Evolutionary conservation across 2,797 vertebrate species (phyloP), one percentile per base, ranked within the genome.

Genomic region (Bucorvus abyssinicus): DNA sequence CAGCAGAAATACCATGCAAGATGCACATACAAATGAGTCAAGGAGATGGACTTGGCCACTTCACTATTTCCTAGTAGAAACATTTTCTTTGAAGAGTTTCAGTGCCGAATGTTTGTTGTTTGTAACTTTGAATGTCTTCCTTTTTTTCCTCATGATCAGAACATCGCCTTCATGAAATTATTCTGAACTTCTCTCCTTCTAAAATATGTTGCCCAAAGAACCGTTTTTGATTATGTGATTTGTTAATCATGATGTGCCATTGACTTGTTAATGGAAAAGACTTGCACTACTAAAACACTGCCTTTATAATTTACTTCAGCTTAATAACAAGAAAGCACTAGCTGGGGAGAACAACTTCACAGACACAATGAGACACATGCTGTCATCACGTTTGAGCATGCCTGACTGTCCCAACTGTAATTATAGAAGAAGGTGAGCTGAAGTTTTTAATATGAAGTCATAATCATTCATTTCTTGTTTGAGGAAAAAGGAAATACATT

Each of bases 351-450:
- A 98, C 97, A 99, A 98, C 97, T 99, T 99, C 97, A 99, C 99
- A 74, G 99, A 99, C 91, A 99, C 99, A 42, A 98, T 99, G 98
- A 99, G 99, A 94, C 98, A 99, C 87, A 98, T 99, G 98, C 97
- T 99, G 63, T 99, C 99, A 14, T 99, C 99, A 90, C 98, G 99
- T 69, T 98, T 99, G 93, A 99, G 98, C 95, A 98, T 99, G 97
- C 98, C 99, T 55, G 99, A 99, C 98, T 99, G 99, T 98, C 99
- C 99, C 95, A 99, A 99, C 98, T 99, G 99, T 97, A 99, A 99
- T 98, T 99, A 99, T 94, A 98, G 99, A 95, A 98, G 99, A 97
- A 98, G 99, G 99, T 99, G 95, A 98, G 98, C 95, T 65, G 52
- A 85, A 65, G 40, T 90, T 96, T 96, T 95, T 76, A 67, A 82